A percentile compares a stretch with the other conserved stretches of the same genome.
phyloP scores from a whole-genome alignment of 2,888 invertebrate genomes.

The Heteromurus nitidus region DNA sequence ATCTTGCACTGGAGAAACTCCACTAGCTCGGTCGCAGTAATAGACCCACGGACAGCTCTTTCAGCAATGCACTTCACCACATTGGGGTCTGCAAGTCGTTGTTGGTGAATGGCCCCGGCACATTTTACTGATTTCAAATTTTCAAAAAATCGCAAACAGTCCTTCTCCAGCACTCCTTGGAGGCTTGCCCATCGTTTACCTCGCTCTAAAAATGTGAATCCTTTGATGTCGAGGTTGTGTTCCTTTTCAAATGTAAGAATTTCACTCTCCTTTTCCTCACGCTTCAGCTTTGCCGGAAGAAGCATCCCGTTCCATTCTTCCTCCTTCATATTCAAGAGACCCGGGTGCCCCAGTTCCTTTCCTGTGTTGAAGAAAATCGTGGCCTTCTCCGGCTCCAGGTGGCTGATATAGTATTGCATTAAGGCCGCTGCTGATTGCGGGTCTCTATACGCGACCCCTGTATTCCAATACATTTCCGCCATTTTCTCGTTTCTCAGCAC shows the following conservation, averaged over 20 bases:
- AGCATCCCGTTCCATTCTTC: no score
- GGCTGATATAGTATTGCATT: background rate
- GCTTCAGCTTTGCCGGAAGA: no score
- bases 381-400: conserved; percentile 8
- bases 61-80: background rate
- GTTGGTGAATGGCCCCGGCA: background rate
- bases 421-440: background rate
- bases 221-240: background rate
- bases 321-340: no score
- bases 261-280: no score
- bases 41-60: no score
- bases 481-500: background rate
- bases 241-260: no score
- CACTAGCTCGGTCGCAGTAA: no score
- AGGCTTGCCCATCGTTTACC: conserved; percentile 8
- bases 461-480: conserved; percentile 44
- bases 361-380: background rate
- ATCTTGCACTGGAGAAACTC: no score
- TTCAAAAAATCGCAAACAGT: no score
- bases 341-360: background rate
- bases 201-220: conserved; percentile 13
- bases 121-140: background rate
- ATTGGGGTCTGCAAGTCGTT: background rate
- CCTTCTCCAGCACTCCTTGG: conserved; percentile 30
- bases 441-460: background rate